These are phyloP conservation scores for Drosophila pruinosa DNA, from an alignment of 1,140 invertebrate genomes.

Conservation along the genomic window DNA sequence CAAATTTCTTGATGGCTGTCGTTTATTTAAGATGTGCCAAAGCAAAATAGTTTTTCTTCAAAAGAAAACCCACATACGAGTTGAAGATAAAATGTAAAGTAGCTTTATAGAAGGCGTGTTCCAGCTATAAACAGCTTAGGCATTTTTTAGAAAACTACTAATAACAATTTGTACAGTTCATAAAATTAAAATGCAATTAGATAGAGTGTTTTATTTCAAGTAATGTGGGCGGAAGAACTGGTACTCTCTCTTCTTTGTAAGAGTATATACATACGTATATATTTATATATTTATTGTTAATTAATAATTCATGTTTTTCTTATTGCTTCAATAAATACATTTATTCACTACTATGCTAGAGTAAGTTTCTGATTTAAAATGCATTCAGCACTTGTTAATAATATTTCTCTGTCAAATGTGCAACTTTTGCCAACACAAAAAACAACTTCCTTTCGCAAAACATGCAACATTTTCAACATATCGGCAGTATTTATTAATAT, in stretches of 20 bases:
- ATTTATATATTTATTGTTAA: too few relatives aligned
- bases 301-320: too few relatives aligned
- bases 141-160: neutral
- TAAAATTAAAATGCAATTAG: slow-evolving; percentile 1
- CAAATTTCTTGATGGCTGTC: slow-evolving; percentile 29
- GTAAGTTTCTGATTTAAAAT: neutral
- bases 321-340: too few relatives aligned
- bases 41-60: slow-evolving; percentile 6
- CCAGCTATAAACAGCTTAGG: slow-evolving; percentile 13
- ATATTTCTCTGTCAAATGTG: neutral
- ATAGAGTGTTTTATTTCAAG: too few relatives aligned
- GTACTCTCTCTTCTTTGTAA: too few relatives aligned
- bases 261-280: too few relatives aligned
- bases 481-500: slow-evolving; percentile 54
- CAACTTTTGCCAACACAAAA: neutral
- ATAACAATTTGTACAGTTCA: neutral
- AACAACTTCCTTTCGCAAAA: slow-evolving; percentile 25
- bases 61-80: neutral
- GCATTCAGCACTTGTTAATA: neutral
- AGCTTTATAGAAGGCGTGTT: neutral
- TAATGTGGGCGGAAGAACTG: too few relatives aligned
- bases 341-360: too few relatives aligned
- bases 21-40: slow-evolving; percentile 25
- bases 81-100: neutral
- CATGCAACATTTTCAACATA: slow-evolving; percentile 25